Evolutionary conservation across 2,113 vertebrate genomes (phyloP).

Genomic region (Onychostruthus taczanowskii): DNA sequence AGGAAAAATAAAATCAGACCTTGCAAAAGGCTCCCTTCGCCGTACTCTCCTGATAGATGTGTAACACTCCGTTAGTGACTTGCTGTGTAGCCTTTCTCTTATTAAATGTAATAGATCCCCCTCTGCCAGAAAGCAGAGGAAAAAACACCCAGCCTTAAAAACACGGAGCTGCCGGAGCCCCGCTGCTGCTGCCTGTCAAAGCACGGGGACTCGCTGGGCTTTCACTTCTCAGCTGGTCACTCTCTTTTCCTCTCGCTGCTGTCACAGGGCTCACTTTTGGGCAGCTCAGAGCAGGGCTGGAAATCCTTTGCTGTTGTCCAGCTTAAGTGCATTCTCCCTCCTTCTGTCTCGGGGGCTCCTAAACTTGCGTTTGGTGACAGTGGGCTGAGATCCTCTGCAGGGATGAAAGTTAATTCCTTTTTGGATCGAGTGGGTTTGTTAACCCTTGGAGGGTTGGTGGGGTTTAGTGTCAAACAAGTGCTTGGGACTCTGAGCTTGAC

Average conservation of each 20-base stretch:
- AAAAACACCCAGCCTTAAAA: conserved; percentile 47
- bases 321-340: background rate
- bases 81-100: conserved; percentile 38
- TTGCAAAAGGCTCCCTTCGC: background rate
- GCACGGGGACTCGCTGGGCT: background rate
- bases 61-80: conserved; percentile 36
- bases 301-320: background rate
- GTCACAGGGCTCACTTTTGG: conserved; percentile 1
- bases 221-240: background rate
- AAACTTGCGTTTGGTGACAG: background rate
- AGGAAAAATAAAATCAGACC: conserved; percentile 17
- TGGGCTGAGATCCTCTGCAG: background rate
- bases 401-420: conserved; percentile 69
- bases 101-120: conserved; percentile 61
- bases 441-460: conserved; percentile 37
- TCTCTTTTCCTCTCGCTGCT: background rate
- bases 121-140: conserved; percentile 50
- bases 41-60: conserved; percentile 14
- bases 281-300: background rate
- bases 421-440: conserved; percentile 26
- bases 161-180: conserved; percentile 32
- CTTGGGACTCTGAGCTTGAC: background rate
- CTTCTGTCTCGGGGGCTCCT: background rate
- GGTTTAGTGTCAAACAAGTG: background rate
- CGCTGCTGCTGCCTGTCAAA: conserved; percentile 77